phyloP scores from a whole-genome alignment of 2,113 vertebrate species.

The Pangasianodon hypophthalmus region DNA sequence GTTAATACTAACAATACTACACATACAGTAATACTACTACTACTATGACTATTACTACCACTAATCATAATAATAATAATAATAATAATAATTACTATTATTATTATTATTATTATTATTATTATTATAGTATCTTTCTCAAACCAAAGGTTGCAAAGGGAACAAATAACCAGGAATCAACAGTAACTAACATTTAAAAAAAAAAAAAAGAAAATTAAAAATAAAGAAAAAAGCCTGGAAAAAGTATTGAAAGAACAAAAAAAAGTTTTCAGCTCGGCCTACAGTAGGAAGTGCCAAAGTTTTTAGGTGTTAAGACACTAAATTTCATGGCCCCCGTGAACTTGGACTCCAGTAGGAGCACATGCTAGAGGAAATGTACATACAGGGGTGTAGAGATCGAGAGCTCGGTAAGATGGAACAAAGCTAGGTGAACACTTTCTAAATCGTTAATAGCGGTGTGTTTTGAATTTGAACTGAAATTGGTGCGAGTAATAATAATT shows the following conservation, averaged over 20 bases:
- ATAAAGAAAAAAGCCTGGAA: neutral
- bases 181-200: neutral
- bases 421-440: neutral
- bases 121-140: neutral
- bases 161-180: neutral
- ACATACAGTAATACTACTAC: neutral
- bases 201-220: neutral
- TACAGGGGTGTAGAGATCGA: neutral
- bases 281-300: neutral
- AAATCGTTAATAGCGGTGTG: neutral
- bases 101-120: neutral
- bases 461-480: neutral
- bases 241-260: neutral
- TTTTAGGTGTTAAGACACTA: neutral
- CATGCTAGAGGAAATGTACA: neutral
- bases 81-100: neutral
- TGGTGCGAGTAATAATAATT: neutral
- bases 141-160: neutral
- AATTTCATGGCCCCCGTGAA: neutral
- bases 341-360: neutral
- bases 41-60: neutral
- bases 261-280: neutral
- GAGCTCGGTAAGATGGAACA: neutral
- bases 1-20: neutral
- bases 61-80: neutral